A percentile compares a stretch with the other conserved stretches of the same genome.
These are phyloP conservation scores for Chelmon rostratus DNA, from an alignment of 2,797 vertebrate species.

Conservation along the genomic window DNA sequence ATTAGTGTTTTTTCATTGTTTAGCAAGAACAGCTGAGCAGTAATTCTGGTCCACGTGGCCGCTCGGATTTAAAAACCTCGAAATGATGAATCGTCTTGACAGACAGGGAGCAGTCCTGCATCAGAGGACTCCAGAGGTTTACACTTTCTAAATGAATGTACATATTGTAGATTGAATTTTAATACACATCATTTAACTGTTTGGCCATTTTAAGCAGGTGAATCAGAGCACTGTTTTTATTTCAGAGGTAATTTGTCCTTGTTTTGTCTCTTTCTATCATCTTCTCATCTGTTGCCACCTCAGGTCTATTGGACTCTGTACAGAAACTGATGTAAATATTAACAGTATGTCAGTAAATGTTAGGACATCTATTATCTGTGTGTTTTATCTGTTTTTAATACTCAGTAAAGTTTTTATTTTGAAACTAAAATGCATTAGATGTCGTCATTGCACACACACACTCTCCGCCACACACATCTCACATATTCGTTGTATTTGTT, in stretches of 20 bases:
- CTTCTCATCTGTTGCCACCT: neutral
- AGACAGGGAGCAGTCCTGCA: no score
- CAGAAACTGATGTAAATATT: constrained; percentile 33
- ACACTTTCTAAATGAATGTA: neutral
- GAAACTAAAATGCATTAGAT: neutral
- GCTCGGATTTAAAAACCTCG: neutral
- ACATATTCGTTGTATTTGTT: neutral
- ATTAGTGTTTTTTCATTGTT: neutral
- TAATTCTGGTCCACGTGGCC: neutral
- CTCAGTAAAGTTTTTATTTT: constrained; percentile 27
- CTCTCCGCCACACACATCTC: neutral
- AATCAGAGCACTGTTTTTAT: neutral
- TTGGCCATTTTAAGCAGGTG: neutral
- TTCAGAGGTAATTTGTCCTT: neutral
- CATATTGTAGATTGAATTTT: neutral
- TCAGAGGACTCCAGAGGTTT: no score
- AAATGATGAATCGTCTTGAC: neutral
- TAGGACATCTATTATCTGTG: neutral
- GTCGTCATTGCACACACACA: neutral
- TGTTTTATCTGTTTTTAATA: constrained; percentile 23
- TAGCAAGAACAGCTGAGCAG: neutral
- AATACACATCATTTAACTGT: neutral
- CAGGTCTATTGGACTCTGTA: neutral
- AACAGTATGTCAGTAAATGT: neutral
- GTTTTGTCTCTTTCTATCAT: neutral